phyloP scores from a whole-genome alignment of 2,113 vertebrate genomes.

The Asarcornis scutulata region DNA sequence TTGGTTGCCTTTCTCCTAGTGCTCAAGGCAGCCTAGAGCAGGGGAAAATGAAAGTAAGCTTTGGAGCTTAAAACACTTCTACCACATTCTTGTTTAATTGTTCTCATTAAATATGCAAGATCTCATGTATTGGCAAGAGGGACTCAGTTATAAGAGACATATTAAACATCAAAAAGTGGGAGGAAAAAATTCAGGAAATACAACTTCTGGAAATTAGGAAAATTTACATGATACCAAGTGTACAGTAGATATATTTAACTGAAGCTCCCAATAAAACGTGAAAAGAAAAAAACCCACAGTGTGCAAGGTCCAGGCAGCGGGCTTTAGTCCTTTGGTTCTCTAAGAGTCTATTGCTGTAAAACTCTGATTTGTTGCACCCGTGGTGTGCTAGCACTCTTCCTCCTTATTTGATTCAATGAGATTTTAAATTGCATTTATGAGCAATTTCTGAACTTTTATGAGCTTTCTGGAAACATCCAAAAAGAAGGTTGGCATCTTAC shows the following conservation, averaged over 20 bases:
- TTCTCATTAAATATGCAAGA: conserved; percentile 5
- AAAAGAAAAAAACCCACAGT: neutral
- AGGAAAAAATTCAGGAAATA: neutral
- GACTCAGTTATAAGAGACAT: neutral
- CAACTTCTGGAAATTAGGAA: neutral
- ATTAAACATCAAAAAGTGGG: conserved; percentile 26
- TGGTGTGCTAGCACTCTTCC: neutral
- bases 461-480: neutral
- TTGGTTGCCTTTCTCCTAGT: conserved; percentile 61
- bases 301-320: neutral
- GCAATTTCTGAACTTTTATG: neutral
- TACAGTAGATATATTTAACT: conserved; percentile 21
- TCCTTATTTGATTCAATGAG: neutral
- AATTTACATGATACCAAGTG: neutral
- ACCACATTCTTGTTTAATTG: conserved; percentile 28
- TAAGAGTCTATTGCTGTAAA: neutral
- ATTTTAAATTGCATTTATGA: neutral
- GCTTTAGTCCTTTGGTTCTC: neutral
- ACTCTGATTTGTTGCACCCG: neutral
- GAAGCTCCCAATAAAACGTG: neutral
- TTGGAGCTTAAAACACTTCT: conserved; percentile 11
- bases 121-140: conserved; percentile 30
- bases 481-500: neutral
- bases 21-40: conserved; percentile 60
- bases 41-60: conserved; percentile 73